Evolutionary conservation across 1,140 invertebrate genomes (phyloP).

Genomic region (Coboldia fuscipes): DNA sequence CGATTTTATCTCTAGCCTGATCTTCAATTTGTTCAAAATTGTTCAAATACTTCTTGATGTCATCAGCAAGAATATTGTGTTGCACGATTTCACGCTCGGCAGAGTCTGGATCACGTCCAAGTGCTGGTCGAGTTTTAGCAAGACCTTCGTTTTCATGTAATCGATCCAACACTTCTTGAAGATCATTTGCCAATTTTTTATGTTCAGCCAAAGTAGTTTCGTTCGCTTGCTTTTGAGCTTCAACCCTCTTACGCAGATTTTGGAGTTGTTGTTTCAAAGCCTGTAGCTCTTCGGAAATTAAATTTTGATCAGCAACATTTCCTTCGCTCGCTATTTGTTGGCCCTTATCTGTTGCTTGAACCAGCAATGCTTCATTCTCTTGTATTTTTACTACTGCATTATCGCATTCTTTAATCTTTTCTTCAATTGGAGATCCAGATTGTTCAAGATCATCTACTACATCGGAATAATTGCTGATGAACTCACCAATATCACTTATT

Average conservation of each 20-base stretch:
- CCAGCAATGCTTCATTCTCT: conserved; percentile 69
- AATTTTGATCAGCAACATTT: conserved; percentile 62
- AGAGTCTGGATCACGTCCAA: conserved; percentile 54
- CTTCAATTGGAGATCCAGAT: conserved; percentile 51
- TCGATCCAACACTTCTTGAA: conserved; percentile 64
- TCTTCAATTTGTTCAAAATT: conserved; percentile 45
- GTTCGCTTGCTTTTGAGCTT: conserved; percentile 66
- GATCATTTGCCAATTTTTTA: conserved; percentile 52
- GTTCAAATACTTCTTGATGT: conserved; percentile 47
- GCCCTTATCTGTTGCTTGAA: conserved; percentile 72
- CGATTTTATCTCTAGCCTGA: conserved; percentile 43
- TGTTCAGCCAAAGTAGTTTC: conserved; percentile 72
- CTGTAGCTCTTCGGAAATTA: conserved; percentile 69
- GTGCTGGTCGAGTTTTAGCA: conserved; percentile 57
- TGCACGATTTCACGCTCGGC: conserved; percentile 63
- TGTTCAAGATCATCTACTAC: conserved; percentile 68
- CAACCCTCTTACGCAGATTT: conserved; percentile 54
- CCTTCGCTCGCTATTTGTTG: conserved; percentile 78
- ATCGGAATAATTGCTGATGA: conserved; percentile 70
- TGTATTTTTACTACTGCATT: conserved; percentile 66
- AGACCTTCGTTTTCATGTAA: conserved; percentile 64
- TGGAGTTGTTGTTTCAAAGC: conserved; percentile 66
- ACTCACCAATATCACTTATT: conserved; percentile 66
- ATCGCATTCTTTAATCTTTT: conserved; percentile 75
- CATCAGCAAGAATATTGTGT: conserved; percentile 44